Evolutionary conservation across 2,888 invertebrate species (phyloP).

Genomic region (Ormia ochracea): DNA sequence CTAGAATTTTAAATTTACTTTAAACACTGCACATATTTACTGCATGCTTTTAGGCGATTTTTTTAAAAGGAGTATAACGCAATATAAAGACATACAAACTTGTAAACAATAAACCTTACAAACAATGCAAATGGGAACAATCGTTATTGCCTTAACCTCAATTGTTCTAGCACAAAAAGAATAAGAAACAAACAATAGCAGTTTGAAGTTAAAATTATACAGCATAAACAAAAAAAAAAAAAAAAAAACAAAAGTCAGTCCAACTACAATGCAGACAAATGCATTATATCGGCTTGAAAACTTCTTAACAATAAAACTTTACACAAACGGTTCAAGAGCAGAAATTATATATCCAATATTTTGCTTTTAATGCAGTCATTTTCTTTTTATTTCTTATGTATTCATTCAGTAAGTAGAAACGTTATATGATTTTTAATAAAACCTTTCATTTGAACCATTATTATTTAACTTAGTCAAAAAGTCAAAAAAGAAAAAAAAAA

Average conservation of each 20-base stretch:
- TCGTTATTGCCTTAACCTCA: slow-evolving; percentile 60
- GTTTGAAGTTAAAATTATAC: slow-evolving; percentile 8
- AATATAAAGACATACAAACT: not conserved
- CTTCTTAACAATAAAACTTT: slow-evolving; percentile 34
- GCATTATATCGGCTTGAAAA: slow-evolving; percentile 1
- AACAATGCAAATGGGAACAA: slow-evolving; percentile 42
- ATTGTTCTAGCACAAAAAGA: slow-evolving; percentile 39
- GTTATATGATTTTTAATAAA: too few species aligned
- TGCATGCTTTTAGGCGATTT: slow-evolving; percentile 48
- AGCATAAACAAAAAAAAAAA: not conserved
- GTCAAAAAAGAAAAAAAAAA: not conserved
- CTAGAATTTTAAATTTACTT: slow-evolving; percentile 14
- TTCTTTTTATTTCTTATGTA: too few species aligned
- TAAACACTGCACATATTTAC: slow-evolving; percentile 7
- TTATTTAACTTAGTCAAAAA: not conserved
- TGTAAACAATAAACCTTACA: slow-evolving; percentile 15
- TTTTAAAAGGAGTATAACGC: not conserved
- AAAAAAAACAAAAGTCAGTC: too few species aligned
- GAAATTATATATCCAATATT: not conserved
- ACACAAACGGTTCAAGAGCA: not conserved
- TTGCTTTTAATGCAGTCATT: not conserved
- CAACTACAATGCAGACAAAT: too few species aligned
- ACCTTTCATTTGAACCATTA: too few species aligned
- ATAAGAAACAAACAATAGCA: slow-evolving; percentile 31
- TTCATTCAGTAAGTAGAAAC: too few species aligned